Base-by-base conservation (phyloP, 2,797 vertebrate genomes). In the Setipinna tenuifilis region DNA sequence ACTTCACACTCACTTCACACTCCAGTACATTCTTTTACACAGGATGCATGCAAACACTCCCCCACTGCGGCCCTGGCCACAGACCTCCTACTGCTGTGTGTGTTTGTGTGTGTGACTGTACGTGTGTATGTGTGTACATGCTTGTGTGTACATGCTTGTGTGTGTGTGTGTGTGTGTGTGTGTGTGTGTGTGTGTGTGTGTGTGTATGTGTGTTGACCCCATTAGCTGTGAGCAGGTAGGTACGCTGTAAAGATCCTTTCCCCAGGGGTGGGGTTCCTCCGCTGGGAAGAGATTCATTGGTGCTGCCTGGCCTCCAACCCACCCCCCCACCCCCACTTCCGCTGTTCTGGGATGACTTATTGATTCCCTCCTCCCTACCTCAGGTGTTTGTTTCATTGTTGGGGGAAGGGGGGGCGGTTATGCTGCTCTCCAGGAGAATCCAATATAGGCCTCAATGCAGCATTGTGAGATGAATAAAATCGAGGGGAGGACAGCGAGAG, bases 141-240 rank as follows among this genome's bases (percentile, higher is more conserved):
- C 10, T 3, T 48, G 46, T 48, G 46, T 48, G 46, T 48, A 10
- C 10, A 10, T 48, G 46, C 10, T 3, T 48, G 46, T 75, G 68
- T 75, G 16, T 75, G 68, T 41, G 68, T 48, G 46, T 48, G 46
- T 48, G 46, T 48, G 59, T 61, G 59, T 61, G 59, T 61, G 59
- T 61, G 59, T 61, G 59, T 61, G 59, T 61, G 59, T 61, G 59
- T 61, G 59, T 61, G 59, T 61, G 59, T 61, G 59, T 59, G 57
- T 59, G 57, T 62, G 61, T 65, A 6, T 75, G 31, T 75, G 31
- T 68, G 62, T 68, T 68, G 10, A 25, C 62, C 25, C 62, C 62
- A 68, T 31, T 31, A 28, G 25, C 62, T 68, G 62, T 68, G 62
- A 68, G 25, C 25, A 14, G 25, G 31, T 28, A 14, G 62, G 23